Percentiles rank a stretch among this genome's conserved stretches.
phyloP scores from a whole-genome alignment of 1,140 invertebrate genomes.

The Drosophila grimshawi region DNA sequence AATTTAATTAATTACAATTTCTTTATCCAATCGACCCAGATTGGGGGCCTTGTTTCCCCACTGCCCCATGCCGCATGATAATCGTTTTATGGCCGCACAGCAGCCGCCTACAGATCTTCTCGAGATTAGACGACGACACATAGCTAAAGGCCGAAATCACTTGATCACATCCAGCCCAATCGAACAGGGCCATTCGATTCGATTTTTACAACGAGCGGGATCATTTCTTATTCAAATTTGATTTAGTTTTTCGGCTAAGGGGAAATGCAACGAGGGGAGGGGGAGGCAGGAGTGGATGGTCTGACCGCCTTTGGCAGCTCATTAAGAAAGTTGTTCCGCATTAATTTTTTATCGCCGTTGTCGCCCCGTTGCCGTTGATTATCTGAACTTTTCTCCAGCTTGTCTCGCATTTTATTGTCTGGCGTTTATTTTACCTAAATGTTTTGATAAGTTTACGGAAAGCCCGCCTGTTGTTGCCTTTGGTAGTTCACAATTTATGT shows the following conservation, averaged over 20 bases:
- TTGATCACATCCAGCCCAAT: constrained; percentile 67
- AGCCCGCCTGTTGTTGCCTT: constrained; percentile 38
- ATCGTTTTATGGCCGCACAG: constrained; percentile 78
- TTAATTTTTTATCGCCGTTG: constrained; percentile 80
- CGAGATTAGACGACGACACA: constrained; percentile 60
- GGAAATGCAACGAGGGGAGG: background rate
- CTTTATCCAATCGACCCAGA: constrained; percentile 80
- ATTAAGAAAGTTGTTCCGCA: constrained; percentile 83
- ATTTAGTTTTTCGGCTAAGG: constrained; percentile 58
- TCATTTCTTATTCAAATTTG: constrained; percentile 79
- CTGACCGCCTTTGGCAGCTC: constrained; percentile 78
- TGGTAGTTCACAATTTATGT: constrained; percentile 67
- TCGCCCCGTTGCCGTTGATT: constrained; percentile 70
- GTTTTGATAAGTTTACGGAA: constrained; percentile 75
- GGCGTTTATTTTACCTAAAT: constrained; percentile 81
- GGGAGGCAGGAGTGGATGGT: background rate
- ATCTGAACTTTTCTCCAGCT: constrained; percentile 69
- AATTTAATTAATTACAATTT: constrained; percentile 83
- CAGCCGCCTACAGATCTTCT: constrained; percentile 75
- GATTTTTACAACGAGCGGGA: constrained; percentile 48
- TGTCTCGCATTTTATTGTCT: constrained; percentile 64
- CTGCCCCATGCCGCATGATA: constrained; percentile 31
- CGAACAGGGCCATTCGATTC: constrained; percentile 57
- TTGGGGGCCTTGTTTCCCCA: constrained; percentile 13
- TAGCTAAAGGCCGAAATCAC: constrained; percentile 53